These are phyloP conservation scores for Plumapathes pennacea DNA, from an alignment of 92 coral and sea anemone species.

Conservation along the genomic window DNA sequence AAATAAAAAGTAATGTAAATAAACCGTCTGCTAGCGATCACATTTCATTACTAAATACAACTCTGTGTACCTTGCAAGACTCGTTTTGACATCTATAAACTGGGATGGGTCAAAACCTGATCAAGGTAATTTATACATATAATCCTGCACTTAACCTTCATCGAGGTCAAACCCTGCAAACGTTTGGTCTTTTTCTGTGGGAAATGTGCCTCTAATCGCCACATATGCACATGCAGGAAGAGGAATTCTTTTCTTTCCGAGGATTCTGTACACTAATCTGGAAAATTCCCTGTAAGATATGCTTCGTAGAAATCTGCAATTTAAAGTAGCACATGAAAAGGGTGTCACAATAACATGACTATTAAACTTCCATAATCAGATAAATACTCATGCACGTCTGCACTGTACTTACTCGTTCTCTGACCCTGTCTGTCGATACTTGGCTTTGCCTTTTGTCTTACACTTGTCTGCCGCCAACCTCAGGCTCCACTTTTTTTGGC, in stretches of 20 bases:
- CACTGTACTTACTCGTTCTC: slow-evolving; percentile 50
- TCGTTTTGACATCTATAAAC: no score
- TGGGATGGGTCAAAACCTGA: no score
- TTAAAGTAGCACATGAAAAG: no score
- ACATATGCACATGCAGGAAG: slow-evolving; percentile 55
- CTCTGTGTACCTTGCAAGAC: no score
- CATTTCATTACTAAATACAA: no score
- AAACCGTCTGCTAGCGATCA: no score
- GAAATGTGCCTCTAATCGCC: slow-evolving; percentile 28
- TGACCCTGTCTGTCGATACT: slow-evolving; percentile 38
- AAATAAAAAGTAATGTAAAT: no score
- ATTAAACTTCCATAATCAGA: no score
- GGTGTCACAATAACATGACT: no score
- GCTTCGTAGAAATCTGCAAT: slow-evolving; percentile 37
- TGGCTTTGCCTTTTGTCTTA: slow-evolving; percentile 15
- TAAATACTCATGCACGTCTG: no score
- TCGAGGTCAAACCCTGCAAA: slow-evolving; percentile 28
- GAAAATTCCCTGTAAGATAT: slow-evolving; percentile 49
- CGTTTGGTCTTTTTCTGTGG: slow-evolving; percentile 9
- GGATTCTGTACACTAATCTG: slow-evolving; percentile 42
- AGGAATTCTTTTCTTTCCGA: slow-evolving; percentile 50
- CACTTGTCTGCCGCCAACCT: slow-evolving; percentile 42
- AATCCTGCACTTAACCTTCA: no score
- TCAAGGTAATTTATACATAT: no score
- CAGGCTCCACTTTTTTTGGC: slow-evolving; percentile 69